phyloP scores from a whole-genome alignment of 92 coral and sea anemone genomes.

The Montipora capitata region DNA sequence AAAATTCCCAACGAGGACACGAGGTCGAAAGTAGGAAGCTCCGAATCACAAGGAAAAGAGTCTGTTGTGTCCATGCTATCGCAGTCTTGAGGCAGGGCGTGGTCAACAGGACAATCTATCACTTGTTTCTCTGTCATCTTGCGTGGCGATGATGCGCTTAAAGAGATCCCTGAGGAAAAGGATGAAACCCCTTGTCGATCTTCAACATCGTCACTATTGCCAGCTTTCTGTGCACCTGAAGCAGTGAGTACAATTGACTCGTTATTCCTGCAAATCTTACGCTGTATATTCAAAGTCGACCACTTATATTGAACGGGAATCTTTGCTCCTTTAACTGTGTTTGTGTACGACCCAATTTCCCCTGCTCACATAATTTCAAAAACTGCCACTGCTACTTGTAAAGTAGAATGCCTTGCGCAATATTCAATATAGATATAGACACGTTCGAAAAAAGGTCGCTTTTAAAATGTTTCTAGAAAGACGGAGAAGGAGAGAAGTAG shows the following conservation, averaged over 20 bases:
- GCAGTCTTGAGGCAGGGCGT: neutral
- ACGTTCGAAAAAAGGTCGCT: too few relatives aligned
- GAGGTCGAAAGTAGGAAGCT: constrained; percentile 41
- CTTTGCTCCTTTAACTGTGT: too few relatives aligned
- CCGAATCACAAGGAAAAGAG: neutral
- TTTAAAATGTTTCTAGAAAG: too few relatives aligned
- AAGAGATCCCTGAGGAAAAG: neutral
- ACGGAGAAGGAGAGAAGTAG: too few relatives aligned
- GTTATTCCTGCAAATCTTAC: neutral
- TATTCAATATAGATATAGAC: too few relatives aligned
- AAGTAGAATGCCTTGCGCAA: too few relatives aligned
- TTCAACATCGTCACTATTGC: neutral
- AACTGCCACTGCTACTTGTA: too few relatives aligned
- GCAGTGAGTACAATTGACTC: neutral
- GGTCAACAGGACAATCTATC: neutral
- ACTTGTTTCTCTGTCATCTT: neutral
- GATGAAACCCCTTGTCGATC: neutral
- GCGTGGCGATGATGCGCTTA: neutral
- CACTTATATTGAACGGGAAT: too few relatives aligned
- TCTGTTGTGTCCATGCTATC: neutral
- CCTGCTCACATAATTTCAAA: too few relatives aligned
- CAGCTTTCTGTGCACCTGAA: neutral
- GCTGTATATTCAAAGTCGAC: too few relatives aligned
- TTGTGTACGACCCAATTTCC: too few relatives aligned
- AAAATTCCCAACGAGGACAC: constrained; percentile 39